Conservation (phyloP, 2,113 vertebrate species). For the Planiliza haematocheilus region DNA sequence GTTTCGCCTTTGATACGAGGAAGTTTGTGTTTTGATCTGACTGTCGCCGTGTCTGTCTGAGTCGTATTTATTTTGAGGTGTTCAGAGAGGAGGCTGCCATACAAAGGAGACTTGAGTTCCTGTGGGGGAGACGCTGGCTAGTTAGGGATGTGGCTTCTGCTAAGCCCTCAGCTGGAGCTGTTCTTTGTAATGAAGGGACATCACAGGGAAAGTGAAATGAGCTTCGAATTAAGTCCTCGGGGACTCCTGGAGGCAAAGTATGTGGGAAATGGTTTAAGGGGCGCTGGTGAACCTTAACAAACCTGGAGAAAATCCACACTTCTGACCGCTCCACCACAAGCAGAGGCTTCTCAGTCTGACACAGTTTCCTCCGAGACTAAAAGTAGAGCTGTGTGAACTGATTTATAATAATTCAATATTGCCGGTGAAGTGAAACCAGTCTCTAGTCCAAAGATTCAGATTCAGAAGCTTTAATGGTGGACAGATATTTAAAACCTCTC, state of each 20-base stretch:
- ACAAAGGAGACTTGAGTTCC: conserved; percentile 47
- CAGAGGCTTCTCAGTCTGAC: not conserved
- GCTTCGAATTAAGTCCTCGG: conserved; percentile 10
- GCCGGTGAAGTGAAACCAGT: too few relatives aligned
- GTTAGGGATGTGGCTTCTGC: too few relatives aligned
- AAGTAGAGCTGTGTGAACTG: not conserved
- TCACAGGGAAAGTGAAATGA: not conserved
- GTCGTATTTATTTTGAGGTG: conserved; percentile 40
- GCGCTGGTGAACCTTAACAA: conserved; percentile 11
- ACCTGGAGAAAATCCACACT: not conserved
- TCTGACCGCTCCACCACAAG: not conserved
- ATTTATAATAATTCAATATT: not conserved
- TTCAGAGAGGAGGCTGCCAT: conserved; percentile 57
- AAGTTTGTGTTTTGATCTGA: conserved; percentile 41
- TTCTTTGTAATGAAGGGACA: conserved; percentile 8
- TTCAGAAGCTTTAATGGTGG: too few relatives aligned
- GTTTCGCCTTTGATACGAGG: conserved; percentile 44
- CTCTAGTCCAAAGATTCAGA: too few relatives aligned
- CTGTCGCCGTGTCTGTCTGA: conserved; percentile 30
- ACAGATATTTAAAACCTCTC: too few relatives aligned
- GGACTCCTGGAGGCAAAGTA: not conserved
- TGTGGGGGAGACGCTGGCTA: conserved; percentile 46
- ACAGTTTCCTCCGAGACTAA: not conserved
- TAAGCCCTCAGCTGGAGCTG: conserved; percentile 3
- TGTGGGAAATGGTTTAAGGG: conserved; percentile 11